Base-by-base conservation (phyloP, 2,888 invertebrate species). In the Hetaerina titia region DNA sequence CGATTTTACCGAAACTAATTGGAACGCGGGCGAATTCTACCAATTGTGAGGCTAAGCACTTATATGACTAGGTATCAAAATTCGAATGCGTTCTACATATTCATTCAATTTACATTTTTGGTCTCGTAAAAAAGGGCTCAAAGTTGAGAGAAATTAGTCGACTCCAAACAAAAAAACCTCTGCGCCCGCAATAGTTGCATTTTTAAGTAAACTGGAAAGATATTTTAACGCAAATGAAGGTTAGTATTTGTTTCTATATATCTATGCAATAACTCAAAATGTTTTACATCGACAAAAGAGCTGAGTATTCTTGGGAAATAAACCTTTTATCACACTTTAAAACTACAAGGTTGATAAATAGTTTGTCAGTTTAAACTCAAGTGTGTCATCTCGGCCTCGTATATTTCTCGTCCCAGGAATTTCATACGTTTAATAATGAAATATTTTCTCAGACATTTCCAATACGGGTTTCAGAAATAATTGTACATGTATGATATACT, bases 11-110 rank as follows among this genome's bases (percentile, higher is more conserved):
- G 19, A 31, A 22, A 17, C 45, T 31, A 89, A 89, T 89, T 89
- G 89, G 89, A 56, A 89, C 22, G 13, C 58, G 89, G 57, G 89
- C 19, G 89, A 57, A 89, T 89, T 89, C 57, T 57, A 58, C 81
- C 31, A 31, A 81, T 81, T 81, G 6, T 31, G 81, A 13, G 81
- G 81, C 81, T 31, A 31, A 31, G 81, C 81, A 81, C 81, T 31
- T 81, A 31, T 81, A 81, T 31, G 81, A 81, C 81, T 81, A 13
- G 31, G 81, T 25, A 81, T 81, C 25, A 81, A 11, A 31, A 31
- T 81, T 81, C 81, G 31, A 81, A 81, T 11, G 31, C 81, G 31
- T 31, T 31, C 25, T 31, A 13, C 31, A 31, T 22, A 81, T 81
- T 0, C 81, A 81, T 81, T 81, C 81, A 31, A 31, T 81, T 15